Conservation (phyloP, 2,888 invertebrate genomes). For the Volucella inflata region DNA sequence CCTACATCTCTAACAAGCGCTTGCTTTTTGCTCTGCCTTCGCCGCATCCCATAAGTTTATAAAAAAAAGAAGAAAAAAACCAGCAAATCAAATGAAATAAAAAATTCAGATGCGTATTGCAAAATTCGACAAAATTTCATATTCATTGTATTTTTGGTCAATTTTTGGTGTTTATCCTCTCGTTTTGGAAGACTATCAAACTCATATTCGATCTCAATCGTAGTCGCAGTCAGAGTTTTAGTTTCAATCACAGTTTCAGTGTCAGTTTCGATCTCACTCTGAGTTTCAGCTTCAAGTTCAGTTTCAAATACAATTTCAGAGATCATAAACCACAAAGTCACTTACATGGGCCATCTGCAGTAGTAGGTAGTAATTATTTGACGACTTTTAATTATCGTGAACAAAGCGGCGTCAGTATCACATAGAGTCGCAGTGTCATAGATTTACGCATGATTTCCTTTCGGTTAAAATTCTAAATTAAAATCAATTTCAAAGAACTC, state of each 20-base stretch:
- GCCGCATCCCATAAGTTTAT: slow-evolving; percentile 47
- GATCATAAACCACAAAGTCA: slow-evolving; percentile 63
- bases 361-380: slow-evolving; percentile 71
- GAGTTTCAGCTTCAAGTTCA: too few species aligned
- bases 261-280: neutral
- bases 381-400: slow-evolving; percentile 55
- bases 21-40: slow-evolving; percentile 34
- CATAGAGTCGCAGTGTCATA: too few species aligned
- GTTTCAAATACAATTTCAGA: slow-evolving; percentile 19
- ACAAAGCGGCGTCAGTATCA: slow-evolving; percentile 60
- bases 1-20: slow-evolving; percentile 52
- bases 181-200: slow-evolving; percentile 15
- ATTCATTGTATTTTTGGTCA: slow-evolving; percentile 50
- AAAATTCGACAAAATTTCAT: slow-evolving; percentile 65
- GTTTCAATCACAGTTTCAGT: too few species aligned
- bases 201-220: too few species aligned
- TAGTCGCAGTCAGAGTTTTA: too few species aligned
- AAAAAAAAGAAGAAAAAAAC: slow-evolving; percentile 35
- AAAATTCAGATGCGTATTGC: slow-evolving; percentile 69
- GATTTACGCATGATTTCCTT: slow-evolving; percentile 48
- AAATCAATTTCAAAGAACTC: slow-evolving; percentile 21
- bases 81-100: slow-evolving; percentile 29
- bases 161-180: slow-evolving; percentile 26
- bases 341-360: slow-evolving; percentile 54
- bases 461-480: slow-evolving; percentile 22